Conservation (phyloP, 2,888 invertebrate species). For the Harpagoxenus sublaevis region DNA sequence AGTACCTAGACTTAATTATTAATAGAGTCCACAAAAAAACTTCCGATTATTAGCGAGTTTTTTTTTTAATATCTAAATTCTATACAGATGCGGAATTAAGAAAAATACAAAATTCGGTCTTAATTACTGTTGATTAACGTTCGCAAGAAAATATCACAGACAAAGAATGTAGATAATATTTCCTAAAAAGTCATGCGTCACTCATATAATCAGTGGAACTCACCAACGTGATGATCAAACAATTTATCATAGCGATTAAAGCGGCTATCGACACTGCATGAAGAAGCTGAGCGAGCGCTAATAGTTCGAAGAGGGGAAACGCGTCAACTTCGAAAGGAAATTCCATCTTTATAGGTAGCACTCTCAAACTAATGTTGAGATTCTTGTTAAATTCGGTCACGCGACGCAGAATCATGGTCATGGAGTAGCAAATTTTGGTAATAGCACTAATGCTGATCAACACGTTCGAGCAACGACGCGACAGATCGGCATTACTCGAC, state of each 20-base stretch:
- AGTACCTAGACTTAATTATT: conserved; percentile 27
- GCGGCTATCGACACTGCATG: conserved; percentile 53
- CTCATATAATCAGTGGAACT: not conserved
- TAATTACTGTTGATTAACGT: not conserved
- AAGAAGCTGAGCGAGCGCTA: conserved; percentile 49
- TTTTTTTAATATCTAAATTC: not conserved
- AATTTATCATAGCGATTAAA: conserved; percentile 52
- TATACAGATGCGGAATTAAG: not conserved
- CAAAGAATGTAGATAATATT: not conserved
- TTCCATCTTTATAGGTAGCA: conserved; percentile 51
- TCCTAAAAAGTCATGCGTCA: not conserved
- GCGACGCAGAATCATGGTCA: not conserved
- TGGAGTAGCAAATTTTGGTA: conserved; percentile 6
- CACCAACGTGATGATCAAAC: conserved; percentile 58
- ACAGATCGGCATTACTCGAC: conserved; percentile 31
- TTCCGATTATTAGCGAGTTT: not conserved
- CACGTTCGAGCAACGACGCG: conserved; percentile 34
- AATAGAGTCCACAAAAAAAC: not conserved
- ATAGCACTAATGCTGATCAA: conserved; percentile 32
- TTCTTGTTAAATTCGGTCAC: not conserved
- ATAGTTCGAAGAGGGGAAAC: conserved; percentile 61
- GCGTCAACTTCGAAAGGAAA: conserved; percentile 59
- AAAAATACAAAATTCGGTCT: not conserved
- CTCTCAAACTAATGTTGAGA: conserved; percentile 43
- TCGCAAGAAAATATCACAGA: not conserved